phyloP scores from a whole-genome alignment of 37 sponge, comb jelly and placozoan genomes.

The Theonella swinhoei region DNA sequence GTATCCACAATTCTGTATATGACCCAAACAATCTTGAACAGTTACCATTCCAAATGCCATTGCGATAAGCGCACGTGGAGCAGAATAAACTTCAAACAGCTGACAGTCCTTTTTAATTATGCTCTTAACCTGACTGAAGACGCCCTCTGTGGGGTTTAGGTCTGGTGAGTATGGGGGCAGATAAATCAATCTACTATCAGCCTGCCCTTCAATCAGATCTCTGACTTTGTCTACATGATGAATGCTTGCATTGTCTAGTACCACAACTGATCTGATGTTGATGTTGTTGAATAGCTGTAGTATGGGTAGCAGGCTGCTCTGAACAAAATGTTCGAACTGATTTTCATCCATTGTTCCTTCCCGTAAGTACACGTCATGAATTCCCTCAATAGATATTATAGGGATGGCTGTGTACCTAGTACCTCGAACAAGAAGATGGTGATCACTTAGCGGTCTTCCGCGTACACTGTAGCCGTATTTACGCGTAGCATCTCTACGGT shows the following conservation, averaged over 20 bases:
- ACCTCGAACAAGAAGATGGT: constrained; percentile 9
- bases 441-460: constrained; percentile 9
- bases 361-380: constrained; percentile 8
- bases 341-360: constrained; percentile 25
- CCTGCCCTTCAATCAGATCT: not conserved
- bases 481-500: constrained; percentile 2
- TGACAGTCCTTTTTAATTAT: not conserved
- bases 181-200: constrained; percentile 1
- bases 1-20: constrained; percentile 4
- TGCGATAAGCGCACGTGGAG: not conserved
- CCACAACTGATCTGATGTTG: constrained; percentile 9
- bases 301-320: constrained; percentile 12
- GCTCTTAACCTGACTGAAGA: constrained; percentile 9
- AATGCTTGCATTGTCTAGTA: constrained; percentile 5
- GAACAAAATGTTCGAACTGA: constrained; percentile 11
- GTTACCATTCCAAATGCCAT: constrained; percentile 11
- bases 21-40: not conserved
- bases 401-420: constrained; percentile 9
- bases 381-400: constrained; percentile 4
- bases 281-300: constrained; percentile 21
- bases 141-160: constrained; percentile 13
- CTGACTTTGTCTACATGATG: constrained; percentile 5
- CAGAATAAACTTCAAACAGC: not conserved
- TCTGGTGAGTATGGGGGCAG: constrained; percentile 13
- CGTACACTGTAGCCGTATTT: constrained; percentile 31